Conservation (phyloP, 2,888 invertebrate species). For the Sisyra terminalis region DNA sequence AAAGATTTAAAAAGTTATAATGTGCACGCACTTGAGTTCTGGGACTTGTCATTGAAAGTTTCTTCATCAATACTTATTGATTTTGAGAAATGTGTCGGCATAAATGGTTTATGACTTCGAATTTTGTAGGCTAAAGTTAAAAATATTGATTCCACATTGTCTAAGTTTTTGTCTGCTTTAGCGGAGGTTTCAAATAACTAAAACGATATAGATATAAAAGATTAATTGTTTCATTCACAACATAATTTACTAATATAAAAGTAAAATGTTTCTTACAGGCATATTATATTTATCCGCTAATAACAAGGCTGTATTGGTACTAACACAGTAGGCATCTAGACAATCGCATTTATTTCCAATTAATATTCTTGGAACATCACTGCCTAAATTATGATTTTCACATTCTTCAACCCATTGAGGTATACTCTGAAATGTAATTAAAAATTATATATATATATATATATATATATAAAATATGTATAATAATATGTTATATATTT, state of each 20-base stretch:
- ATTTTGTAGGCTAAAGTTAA: conserved; percentile 68
- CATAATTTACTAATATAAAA: background rate
- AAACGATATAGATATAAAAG: conserved; percentile 1
- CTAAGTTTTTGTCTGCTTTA: conserved; percentile 49
- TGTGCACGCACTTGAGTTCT: too few relatives aligned
- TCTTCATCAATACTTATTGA: too few relatives aligned
- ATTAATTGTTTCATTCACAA: background rate
- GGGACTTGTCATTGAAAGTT: too few relatives aligned
- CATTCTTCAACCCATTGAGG: conserved; percentile 64
- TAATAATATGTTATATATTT: too few relatives aligned
- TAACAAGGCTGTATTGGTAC: conserved; percentile 53
- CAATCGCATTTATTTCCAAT: conserved; percentile 72
- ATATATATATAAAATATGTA: background rate
- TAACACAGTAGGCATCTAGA: conserved; percentile 39
- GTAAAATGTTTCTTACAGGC: conserved; percentile 38
- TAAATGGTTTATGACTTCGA: conserved; percentile 42
- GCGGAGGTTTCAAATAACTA: conserved; percentile 70
- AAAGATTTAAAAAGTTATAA: too few relatives aligned
- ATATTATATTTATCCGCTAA: conserved; percentile 55
- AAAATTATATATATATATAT: background rate
- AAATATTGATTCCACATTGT: conserved; percentile 69
- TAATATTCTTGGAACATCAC: conserved; percentile 48
- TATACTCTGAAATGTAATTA: conserved; percentile 31
- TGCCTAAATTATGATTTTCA: conserved; percentile 43
- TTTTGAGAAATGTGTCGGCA: conserved; percentile 19